Evolutionary conservation across 2,888 invertebrate genomes (phyloP).

Genomic region (Cataglyphis livida): DNA sequence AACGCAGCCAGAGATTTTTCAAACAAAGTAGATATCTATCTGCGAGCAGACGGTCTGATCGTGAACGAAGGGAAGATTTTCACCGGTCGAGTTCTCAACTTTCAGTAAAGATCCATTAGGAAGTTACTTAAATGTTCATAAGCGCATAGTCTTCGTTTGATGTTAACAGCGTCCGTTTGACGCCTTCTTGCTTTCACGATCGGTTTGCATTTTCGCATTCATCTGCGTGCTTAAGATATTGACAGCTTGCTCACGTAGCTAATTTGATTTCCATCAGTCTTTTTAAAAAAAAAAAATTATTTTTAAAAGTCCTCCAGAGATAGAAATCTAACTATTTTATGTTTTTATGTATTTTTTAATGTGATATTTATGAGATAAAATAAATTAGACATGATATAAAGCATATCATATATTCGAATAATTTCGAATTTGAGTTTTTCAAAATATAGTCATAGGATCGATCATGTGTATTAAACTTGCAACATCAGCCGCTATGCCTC

Average conservation of each 20-base stretch:
- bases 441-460: conserved; percentile 1
- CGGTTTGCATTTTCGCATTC: conserved; percentile 44
- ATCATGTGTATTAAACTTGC: neutral
- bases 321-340: neutral
- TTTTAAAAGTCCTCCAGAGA: neutral
- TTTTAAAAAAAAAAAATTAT: neutral
- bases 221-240: conserved; percentile 4
- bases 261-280: conserved; percentile 6
- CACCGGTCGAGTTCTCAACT: conserved; percentile 68
- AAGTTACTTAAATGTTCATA: conserved; percentile 70
- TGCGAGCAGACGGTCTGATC: conserved; percentile 4
- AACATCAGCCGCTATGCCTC: neutral
- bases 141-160: conserved; percentile 59
- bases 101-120: conserved; percentile 61
- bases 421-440: neutral
- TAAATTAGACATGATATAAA: neutral
- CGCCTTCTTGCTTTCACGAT: conserved; percentile 47
- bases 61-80: conserved; percentile 46
- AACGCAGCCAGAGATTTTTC: conserved; percentile 11
- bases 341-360: neutral
- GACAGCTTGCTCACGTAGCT: neutral
- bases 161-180: conserved; percentile 41
- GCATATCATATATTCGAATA: neutral
- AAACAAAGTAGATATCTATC: conserved; percentile 37
- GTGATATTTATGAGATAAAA: neutral